Base-by-base conservation (phyloP, 2,797 vertebrate genomes). In the Kryptolebias ocellatus region DNA sequence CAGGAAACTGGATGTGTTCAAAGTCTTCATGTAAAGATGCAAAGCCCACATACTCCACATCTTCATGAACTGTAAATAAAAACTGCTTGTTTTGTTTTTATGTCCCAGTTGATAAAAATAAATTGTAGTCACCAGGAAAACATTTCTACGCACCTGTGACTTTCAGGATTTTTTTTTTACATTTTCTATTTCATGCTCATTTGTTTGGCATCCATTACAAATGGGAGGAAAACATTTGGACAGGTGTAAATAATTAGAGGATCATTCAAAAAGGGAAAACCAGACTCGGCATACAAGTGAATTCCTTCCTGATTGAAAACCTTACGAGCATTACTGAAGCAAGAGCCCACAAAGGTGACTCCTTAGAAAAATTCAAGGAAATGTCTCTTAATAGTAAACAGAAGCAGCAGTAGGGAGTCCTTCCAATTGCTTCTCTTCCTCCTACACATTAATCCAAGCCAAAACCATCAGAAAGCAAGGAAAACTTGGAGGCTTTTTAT, bases 301-400 rank as follows among this genome's bases (percentile, higher is more conserved):
- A 70, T 65, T 60, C 17, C 45, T 14, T 46, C 27, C 37, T 61
- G 34, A 31, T 53, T 46, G n/a, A 62, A 64, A 47, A 53, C 44
- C 55, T 60, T 46, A 61, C 29, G 7, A 71, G 50, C 56, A 20
- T 20, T 56, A 66, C 27, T 34, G 6, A 70, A 67, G 37, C 5
- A 54, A 54, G 69, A 59, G 0, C 8, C 34, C 6, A 54, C 15
- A 47, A 66, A 64, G 1, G 0, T 63, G 6, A 42, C 27, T 44
- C 54, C 17, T 50, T 6, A 45, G 18, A 72, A 53, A 74, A 20
- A 62, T 51, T 79, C 44, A 62, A 64, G 76, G 60, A 24, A 27
- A 58, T 8, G 39, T 74, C 60, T 64, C 60, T 64, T 39, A 60
- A 60, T 66, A 77, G 76, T 82, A 85, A 87, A 87, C 60, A 74